A percentile compares a stretch with the other conserved stretches of the same genome.
phyloP scores from a whole-genome alignment of 2,888 invertebrate species.

The Notocelia uddmanniana region DNA sequence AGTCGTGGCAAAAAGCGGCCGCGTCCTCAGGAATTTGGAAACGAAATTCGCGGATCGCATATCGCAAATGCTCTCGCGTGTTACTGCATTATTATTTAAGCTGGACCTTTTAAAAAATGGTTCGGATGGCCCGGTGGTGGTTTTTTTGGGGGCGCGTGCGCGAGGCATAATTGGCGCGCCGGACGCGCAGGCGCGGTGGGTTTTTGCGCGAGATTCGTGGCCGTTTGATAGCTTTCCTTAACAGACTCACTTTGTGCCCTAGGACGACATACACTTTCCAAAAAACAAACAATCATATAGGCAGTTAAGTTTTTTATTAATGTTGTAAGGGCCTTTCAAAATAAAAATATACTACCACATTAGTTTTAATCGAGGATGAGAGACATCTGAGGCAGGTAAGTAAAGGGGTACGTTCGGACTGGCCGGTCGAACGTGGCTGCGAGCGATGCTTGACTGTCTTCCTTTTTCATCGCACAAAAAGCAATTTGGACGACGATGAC shows the following conservation, averaged over 20 bases:
- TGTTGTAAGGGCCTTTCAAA: not conserved
- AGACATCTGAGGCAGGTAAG: conserved; percentile 73
- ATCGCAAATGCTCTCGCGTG: conserved; percentile 84
- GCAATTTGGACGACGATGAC: conserved; percentile 78
- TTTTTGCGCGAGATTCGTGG: conserved; percentile 59
- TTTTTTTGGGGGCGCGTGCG: conserved; percentile 85
- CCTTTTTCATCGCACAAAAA: conserved; percentile 77
- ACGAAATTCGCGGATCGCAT: conserved; percentile 84
- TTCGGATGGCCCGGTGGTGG: conserved; percentile 70
- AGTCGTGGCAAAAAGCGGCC: conserved; percentile 75
- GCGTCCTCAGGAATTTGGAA: conserved; percentile 77
- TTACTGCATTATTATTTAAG: conserved; percentile 86
- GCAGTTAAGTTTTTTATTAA: not conserved
- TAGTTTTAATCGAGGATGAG: conserved; percentile 53
- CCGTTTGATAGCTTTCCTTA: conserved; percentile 59
- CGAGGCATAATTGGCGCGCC: conserved; percentile 78
- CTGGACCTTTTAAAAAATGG: conserved; percentile 79
- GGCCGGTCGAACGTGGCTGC: conserved; percentile 67
- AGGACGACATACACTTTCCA: conserved; percentile 32
- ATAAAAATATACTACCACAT: conserved; percentile 34
- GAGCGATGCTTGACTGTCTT: conserved; percentile 68
- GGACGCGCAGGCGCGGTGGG: conserved; percentile 64
- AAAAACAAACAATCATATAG: not conserved
- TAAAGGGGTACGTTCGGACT: conserved; percentile 71
- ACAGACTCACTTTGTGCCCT: conserved; percentile 50